These are phyloP conservation scores for Petroica traversi DNA, from an alignment of 2,113 vertebrate genomes.

Conservation along the genomic window DNA sequence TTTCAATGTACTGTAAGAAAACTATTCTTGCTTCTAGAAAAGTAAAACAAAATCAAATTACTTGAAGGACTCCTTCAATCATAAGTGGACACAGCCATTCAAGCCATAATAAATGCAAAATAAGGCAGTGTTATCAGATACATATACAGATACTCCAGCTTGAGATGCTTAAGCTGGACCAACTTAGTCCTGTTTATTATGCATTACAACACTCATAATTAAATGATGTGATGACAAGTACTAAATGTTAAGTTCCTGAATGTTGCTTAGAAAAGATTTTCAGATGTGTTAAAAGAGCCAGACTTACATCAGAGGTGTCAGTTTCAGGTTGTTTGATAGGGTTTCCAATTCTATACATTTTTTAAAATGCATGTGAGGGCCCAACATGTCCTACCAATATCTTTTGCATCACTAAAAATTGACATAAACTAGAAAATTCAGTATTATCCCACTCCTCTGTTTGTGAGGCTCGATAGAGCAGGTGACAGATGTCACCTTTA, in stretches of 20 bases:
- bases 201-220: neutral
- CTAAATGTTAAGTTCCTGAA: neutral
- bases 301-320: neutral
- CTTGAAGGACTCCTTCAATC: neutral
- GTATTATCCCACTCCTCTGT: neutral
- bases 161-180: neutral
- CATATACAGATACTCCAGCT: neutral
- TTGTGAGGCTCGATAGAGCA: neutral
- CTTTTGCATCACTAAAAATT: neutral
- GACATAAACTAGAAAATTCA: neutral
- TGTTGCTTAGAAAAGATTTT: neutral
- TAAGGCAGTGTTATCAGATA: neutral
- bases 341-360: neutral
- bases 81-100: neutral
- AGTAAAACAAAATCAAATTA: neutral
- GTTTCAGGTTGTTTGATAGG: neutral
- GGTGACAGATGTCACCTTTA: neutral
- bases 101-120: neutral
- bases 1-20: neutral
- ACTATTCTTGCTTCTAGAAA: neutral
- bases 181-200: neutral
- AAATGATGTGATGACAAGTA: neutral
- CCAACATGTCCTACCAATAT: neutral
- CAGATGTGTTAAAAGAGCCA: neutral
- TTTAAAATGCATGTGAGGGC: accelerated